Conservation (phyloP, 1,140 invertebrate genomes). For the Acromyrmex echinatior region DNA sequence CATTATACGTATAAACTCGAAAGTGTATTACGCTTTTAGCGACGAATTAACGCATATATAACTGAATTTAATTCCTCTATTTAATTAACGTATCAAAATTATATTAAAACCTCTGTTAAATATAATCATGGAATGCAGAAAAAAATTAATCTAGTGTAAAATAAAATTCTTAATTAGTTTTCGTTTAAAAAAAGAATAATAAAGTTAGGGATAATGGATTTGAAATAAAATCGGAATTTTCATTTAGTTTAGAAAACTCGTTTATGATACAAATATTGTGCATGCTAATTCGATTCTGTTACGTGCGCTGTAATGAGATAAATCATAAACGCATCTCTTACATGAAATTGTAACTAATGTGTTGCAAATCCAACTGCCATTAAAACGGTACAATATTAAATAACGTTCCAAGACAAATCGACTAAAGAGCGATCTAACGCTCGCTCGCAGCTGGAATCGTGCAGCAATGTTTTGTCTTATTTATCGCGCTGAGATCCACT, state of each 20-base stretch:
- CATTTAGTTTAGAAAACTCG: neutral
- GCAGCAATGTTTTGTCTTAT: neutral
- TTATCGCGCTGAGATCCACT: constrained; percentile 14
- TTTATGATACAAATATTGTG: constrained; percentile 17
- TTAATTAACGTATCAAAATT: neutral
- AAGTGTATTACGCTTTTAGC: neutral
- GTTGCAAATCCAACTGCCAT: neutral
- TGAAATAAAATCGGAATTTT: neutral
- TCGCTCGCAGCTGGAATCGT: neutral
- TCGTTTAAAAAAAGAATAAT: neutral
- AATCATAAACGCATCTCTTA: constrained; percentile 24
- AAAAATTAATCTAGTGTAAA: neutral
- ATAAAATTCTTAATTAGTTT: neutral
- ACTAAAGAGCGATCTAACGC: neutral
- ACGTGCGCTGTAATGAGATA: constrained; percentile 28
- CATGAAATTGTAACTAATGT: constrained; percentile 20
- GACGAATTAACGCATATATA: neutral
- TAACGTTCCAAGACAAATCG: constrained; percentile 34
- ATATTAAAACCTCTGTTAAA: neutral
- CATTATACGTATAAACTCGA: neutral
- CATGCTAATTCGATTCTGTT: constrained; percentile 17
- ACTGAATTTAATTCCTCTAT: neutral
- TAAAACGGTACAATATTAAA: constrained; percentile 46
- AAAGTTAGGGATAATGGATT: neutral
- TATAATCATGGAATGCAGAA: neutral